Conservation (phyloP, 1,140 invertebrate genomes). For the Ceratitis capitata region DNA sequence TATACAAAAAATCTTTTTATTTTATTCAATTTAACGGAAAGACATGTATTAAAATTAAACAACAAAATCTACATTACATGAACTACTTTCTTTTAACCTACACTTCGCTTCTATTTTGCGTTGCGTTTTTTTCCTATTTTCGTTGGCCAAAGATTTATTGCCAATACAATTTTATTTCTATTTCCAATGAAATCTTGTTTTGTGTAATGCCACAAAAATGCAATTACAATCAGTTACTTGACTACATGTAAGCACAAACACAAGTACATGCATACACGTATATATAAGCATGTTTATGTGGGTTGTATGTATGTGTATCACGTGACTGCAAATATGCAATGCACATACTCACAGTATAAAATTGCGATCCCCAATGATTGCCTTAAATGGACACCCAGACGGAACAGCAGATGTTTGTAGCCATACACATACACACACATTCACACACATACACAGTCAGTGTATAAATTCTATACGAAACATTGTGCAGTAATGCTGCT, state of each 20-base stretch:
- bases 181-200: constrained; percentile 37
- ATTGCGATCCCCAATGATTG: constrained; percentile 25
- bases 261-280: not conserved
- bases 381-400: constrained; percentile 34
- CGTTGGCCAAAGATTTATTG: constrained; percentile 19
- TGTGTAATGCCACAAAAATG: constrained; percentile 27
- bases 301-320: not conserved
- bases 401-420: constrained; percentile 18
- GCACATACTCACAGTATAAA: constrained; percentile 18
- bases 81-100: not conserved
- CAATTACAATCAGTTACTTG: constrained; percentile 32
- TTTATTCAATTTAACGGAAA: too few relatives aligned
- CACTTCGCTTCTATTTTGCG: not conserved
- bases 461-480: not conserved
- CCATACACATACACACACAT: not conserved
- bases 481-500: not conserved
- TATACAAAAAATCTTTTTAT: too few relatives aligned
- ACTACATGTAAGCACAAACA: not conserved
- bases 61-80: not conserved
- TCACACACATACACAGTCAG: not conserved
- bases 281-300: not conserved
- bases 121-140: not conserved
- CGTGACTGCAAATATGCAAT: not conserved
- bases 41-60: too few relatives aligned
- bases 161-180: constrained; percentile 29